phyloP scores from a whole-genome alignment of 2,888 invertebrate species.

The Vandiemenella viatica region DNA sequence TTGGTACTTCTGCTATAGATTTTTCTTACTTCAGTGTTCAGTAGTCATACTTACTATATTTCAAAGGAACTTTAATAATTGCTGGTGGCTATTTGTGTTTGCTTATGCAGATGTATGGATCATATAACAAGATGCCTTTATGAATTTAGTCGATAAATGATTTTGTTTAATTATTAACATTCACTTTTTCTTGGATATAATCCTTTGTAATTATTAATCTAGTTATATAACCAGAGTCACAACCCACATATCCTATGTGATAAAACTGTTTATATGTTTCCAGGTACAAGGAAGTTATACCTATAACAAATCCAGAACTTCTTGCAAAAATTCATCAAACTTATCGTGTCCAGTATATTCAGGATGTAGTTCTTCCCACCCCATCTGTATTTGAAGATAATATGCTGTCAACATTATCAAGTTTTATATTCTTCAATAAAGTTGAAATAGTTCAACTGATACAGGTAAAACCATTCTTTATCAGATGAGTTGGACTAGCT shows the following conservation, averaged over 20 bases:
- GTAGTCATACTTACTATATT: background rate
- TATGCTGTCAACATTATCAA: slow-evolving; percentile 89
- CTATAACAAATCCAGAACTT: slow-evolving; percentile 87
- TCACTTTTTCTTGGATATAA: too few relatives aligned
- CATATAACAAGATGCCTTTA: too few relatives aligned
- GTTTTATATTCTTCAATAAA: slow-evolving; percentile 99
- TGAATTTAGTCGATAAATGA: too few relatives aligned
- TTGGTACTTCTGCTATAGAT: background rate
- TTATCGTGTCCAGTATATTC: slow-evolving; percentile 97
- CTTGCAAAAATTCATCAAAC: slow-evolving; percentile 98
- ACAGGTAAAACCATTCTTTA: slow-evolving; percentile 31
- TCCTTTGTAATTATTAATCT: too few relatives aligned
- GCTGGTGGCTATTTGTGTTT: too few relatives aligned
- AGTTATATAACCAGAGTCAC: too few relatives aligned
- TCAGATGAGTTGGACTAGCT: background rate
- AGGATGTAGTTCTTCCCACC: slow-evolving; percentile 95
- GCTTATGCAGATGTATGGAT: too few relatives aligned
- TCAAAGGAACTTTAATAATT: too few relatives aligned
- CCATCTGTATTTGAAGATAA: slow-evolving; percentile 99
- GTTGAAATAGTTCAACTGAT: slow-evolving; percentile 97
- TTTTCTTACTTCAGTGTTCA: background rate
- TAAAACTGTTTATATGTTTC: too few relatives aligned
- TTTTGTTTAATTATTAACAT: too few relatives aligned
- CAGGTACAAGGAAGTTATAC: slow-evolving; percentile 80
- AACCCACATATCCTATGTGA: too few relatives aligned